phyloP scores from a whole-genome alignment of 2,113 vertebrate species.

The Prolemur simus region DNA sequence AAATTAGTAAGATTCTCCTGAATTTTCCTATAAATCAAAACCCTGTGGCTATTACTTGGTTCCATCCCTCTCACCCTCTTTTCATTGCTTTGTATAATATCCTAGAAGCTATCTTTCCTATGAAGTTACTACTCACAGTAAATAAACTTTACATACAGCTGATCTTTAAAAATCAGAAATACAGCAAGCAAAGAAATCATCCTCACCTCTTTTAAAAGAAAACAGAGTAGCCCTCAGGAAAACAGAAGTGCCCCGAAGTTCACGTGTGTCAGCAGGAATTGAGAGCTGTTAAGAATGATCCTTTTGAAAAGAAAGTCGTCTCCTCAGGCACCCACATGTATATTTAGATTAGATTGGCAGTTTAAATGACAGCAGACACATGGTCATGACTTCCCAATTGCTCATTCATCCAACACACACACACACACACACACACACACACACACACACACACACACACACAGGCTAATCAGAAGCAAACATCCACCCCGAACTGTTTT shows the following conservation, averaged over 20 bases:
- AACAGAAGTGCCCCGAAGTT: slow-evolving; percentile 57
- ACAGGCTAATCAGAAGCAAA: slow-evolving; percentile 71
- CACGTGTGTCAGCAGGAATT: slow-evolving; percentile 41
- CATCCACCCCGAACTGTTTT: slow-evolving; percentile 48
- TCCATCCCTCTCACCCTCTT: background rate
- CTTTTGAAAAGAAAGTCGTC: slow-evolving; percentile 68
- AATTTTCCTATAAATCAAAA: background rate
- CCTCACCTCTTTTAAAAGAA: slow-evolving; percentile 73
- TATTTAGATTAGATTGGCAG: slow-evolving; percentile 79
- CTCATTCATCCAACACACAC: slow-evolving; percentile 72
- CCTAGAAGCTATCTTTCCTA: slow-evolving; percentile 24
- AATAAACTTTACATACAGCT: slow-evolving; percentile 62
- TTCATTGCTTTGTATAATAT: background rate
- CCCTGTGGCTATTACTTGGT: background rate
- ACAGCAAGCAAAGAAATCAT: slow-evolving; percentile 66
- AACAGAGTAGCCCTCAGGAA: slow-evolving; percentile 54
- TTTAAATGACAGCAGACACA: slow-evolving; percentile 83
- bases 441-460: slow-evolving; percentile 54
- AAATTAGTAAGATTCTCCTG: background rate
- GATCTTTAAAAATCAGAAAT: slow-evolving; percentile 56
- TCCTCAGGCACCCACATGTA: slow-evolving; percentile 66
- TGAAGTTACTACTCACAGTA: background rate
- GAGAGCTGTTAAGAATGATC: slow-evolving; percentile 57
- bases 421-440: slow-evolving; percentile 23
- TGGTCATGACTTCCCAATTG: slow-evolving; percentile 77